Evolutionary conservation across 1,140 invertebrate genomes (phyloP).

Genomic region (Linepithema humile): DNA sequence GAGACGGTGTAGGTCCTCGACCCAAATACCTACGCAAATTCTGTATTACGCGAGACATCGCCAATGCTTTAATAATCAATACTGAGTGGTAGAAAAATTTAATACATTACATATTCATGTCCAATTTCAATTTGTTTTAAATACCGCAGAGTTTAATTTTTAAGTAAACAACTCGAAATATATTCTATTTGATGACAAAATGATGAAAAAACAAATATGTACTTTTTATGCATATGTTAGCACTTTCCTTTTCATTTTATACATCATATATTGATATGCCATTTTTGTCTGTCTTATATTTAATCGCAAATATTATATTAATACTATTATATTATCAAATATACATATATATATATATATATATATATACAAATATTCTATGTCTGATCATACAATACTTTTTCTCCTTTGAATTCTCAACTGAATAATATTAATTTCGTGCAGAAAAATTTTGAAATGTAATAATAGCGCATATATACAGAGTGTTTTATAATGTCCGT

Average conservation of each 20-base stretch:
- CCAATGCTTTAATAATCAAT: conserved; percentile 16
- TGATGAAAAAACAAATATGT: neutral
- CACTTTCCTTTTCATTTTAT: neutral
- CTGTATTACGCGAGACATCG: conserved; percentile 11
- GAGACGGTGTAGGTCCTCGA: conserved; percentile 41
- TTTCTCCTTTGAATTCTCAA: neutral
- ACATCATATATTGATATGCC: neutral
- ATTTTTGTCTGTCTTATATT: neutral
- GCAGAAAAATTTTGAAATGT: neutral
- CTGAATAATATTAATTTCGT: neutral
- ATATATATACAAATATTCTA: neutral
- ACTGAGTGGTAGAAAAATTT: neutral
- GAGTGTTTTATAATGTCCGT: no score
- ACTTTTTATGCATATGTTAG: neutral
- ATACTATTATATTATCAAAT: neutral
- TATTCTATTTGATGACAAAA: neutral
- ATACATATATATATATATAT: no score
- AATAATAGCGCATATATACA: no score
- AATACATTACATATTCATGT: neutral
- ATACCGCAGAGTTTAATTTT: neutral
- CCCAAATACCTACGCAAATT: conserved; percentile 59
- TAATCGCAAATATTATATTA: neutral
- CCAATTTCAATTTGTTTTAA: neutral
- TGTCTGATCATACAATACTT: neutral
- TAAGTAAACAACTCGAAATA: neutral